A percentile compares a stretch with the other conserved stretches of the same genome.
Conservation (phyloP, 2,888 invertebrate species). For the Phyllotreta cruciferae region DNA sequence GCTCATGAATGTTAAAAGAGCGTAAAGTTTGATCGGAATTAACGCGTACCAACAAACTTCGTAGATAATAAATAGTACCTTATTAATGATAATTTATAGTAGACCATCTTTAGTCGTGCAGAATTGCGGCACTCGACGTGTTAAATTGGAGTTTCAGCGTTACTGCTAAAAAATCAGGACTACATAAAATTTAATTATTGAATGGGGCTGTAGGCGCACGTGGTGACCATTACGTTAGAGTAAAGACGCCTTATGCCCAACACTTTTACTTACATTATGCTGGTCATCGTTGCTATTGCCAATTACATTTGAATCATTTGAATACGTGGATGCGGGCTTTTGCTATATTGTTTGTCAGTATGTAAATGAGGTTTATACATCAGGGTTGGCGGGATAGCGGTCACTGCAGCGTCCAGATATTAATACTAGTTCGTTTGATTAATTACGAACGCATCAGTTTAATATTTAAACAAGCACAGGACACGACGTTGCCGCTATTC, state of each 20-base stretch:
- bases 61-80: too few relatives aligned
- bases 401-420: constrained; percentile 54
- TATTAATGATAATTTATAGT: too few relatives aligned
- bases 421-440: constrained; percentile 54
- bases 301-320: constrained; percentile 55
- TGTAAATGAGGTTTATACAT: constrained; percentile 53
- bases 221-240: constrained; percentile 51
- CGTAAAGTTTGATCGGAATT: too few relatives aligned
- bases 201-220: constrained; percentile 42
- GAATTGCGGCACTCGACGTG: too few relatives aligned
- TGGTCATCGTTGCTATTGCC: constrained; percentile 54
- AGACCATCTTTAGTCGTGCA: too few relatives aligned
- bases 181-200: constrained; percentile 2
- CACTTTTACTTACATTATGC: constrained; percentile 48
- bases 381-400: constrained; percentile 47
- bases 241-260: constrained; percentile 43
- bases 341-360: constrained; percentile 51
- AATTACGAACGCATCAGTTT: constrained; percentile 47
- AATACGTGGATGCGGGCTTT: constrained; percentile 54
- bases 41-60: too few relatives aligned
- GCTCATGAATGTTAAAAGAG: too few relatives aligned
- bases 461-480: constrained; percentile 31
- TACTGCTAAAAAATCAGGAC: constrained; percentile 6
- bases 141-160: too few relatives aligned
- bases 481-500: constrained; percentile 13